These are phyloP conservation scores for Podiceps cristatus DNA, from an alignment of 2,113 vertebrate species.

Conservation along the genomic window DNA sequence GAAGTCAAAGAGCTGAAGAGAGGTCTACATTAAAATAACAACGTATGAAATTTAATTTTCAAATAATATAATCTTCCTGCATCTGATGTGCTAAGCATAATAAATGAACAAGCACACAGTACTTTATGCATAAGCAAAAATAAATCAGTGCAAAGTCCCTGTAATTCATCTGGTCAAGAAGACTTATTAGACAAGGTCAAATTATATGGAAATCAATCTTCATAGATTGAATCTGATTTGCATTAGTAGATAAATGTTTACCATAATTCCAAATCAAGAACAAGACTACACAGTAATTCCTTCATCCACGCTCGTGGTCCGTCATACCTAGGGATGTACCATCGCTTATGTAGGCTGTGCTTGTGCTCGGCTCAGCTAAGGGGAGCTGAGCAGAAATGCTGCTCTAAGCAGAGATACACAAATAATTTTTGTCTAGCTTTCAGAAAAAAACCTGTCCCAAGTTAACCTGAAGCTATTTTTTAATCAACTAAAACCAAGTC, in stretches of 20 bases:
- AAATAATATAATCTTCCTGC: background rate
- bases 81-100: conserved; percentile 29
- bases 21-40: background rate
- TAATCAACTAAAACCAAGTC: background rate
- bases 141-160: conserved; percentile 50
- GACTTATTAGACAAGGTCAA: conserved; percentile 64
- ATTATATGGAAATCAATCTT: conserved; percentile 57
- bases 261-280: conserved; percentile 56
- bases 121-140: conserved; percentile 56
- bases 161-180: conserved; percentile 55
- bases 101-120: conserved; percentile 26
- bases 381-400: background rate
- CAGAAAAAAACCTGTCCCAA: background rate
- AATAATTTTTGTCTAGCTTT: background rate
- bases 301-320: background rate
- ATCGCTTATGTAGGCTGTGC: background rate
- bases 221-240: conserved; percentile 25
- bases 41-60: background rate
- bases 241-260: conserved; percentile 63
- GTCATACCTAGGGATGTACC: accelerated
- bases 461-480: background rate
- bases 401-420: background rate
- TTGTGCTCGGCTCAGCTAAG: background rate
- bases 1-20: background rate
- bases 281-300: conserved; percentile 25